Evolutionary conservation across 37 sponge, comb jelly and placozoan genomes (phyloP).

Genomic region (Hormiphora californensis): DNA sequence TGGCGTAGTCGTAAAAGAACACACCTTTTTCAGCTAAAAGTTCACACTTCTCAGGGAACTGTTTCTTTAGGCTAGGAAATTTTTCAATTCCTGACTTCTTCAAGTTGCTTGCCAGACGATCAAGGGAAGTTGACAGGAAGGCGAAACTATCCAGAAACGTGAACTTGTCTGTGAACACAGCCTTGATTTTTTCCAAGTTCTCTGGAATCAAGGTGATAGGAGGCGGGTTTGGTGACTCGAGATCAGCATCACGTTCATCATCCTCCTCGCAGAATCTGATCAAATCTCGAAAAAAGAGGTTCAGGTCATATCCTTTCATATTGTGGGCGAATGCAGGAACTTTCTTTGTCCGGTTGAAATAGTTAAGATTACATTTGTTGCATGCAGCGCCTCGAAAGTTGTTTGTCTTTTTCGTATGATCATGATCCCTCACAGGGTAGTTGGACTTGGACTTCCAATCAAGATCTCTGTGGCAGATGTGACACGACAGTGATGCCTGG

Average conservation of each 20-base stretch:
- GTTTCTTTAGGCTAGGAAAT: neutral
- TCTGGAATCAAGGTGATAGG: slow-evolving; percentile 23
- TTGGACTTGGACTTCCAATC: slow-evolving; percentile 11
- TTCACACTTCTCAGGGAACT: neutral
- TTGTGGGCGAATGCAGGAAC: slow-evolving; percentile 24
- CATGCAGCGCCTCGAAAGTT: slow-evolving; percentile 16
- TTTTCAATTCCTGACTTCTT: neutral
- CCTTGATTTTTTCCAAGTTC: slow-evolving; percentile 18
- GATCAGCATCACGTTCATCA: too few species aligned
- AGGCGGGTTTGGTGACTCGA: too few species aligned
- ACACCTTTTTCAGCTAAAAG: neutral
- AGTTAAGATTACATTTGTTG: slow-evolving; percentile 17
- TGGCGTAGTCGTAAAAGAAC: slow-evolving; percentile 34
- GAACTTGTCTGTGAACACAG: slow-evolving; percentile 34
- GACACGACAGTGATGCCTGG: neutral
- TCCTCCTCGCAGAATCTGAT: neutral
- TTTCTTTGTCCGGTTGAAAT: slow-evolving; percentile 27
- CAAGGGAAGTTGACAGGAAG: slow-evolving; percentile 17
- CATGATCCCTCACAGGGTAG: slow-evolving; percentile 24
- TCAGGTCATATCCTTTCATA: slow-evolving; percentile 20
- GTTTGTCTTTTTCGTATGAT: neutral
- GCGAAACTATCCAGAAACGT: slow-evolving; percentile 30
- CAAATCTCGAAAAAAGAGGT: neutral
- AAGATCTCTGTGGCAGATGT: slow-evolving; percentile 1
- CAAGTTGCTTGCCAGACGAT: neutral